These are phyloP conservation scores for Pollimyrus isidori DNA, from an alignment of 2,113 vertebrate species.

Conservation along the genomic window DNA sequence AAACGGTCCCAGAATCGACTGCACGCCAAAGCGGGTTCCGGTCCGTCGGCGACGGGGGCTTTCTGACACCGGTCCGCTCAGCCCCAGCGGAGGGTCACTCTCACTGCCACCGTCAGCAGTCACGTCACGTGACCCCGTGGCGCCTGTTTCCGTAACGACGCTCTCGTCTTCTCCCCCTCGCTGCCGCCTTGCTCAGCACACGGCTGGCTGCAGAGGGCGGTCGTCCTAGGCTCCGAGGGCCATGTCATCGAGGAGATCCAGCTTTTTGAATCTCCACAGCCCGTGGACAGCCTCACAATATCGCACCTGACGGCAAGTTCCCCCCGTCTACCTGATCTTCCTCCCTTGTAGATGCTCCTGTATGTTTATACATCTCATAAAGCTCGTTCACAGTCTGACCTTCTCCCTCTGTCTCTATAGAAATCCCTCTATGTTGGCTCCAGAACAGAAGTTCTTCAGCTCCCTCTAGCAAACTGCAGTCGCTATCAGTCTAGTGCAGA, in stretches of 20 bases:
- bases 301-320: constrained; percentile 72
- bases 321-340: background rate
- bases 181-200: constrained; percentile 55
- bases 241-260: constrained; percentile 92
- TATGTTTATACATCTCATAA: background rate
- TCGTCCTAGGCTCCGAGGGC: constrained; percentile 65
- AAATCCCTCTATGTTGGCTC: constrained; percentile 88
- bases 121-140: background rate
- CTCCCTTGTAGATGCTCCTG: background rate
- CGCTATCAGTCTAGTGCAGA: constrained; percentile 85
- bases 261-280: constrained; percentile 75
- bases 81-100: background rate
- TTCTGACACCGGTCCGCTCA: background rate
- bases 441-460: constrained; percentile 75
- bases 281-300: constrained; percentile 81
- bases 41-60: background rate
- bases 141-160: background rate
- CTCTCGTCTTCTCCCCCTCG: background rate
- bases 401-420: constrained; percentile 43
- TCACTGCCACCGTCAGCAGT: constrained; percentile 1
- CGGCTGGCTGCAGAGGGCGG: constrained; percentile 86
- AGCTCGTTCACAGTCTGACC: constrained; percentile 8
- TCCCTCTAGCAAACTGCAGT: constrained; percentile 81
- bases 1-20: constrained; percentile 21
- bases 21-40: background rate